Evolutionary conservation across 2,888 invertebrate species (phyloP), one percentile per base, ranked within the genome.

Genomic region (Pogonocherus hispidulus): DNA sequence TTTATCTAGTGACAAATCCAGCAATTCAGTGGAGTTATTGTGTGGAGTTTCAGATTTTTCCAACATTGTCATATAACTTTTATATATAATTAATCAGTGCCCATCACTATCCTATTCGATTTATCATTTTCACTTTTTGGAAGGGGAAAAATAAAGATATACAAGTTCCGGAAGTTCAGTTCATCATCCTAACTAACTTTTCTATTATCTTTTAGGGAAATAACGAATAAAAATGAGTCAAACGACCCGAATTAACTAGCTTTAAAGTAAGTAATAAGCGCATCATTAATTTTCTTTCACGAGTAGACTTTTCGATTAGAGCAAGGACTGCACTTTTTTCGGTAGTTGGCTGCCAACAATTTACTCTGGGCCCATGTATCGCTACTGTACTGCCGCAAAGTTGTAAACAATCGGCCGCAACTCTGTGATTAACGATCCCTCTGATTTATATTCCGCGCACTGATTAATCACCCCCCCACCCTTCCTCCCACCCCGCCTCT

Each of bases 391-490:
- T 66, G 11, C 41, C 41, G 41, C 41, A 62, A 72, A 72, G 63
- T 67, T 74, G 78, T 75, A 78, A 79, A 78, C 77, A 78, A 78
- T 79, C 71, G 74, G 62, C 37, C 49, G 22, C 49, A 49, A 62
- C 62, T 37, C 51, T 22, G 77, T 83, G 83, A 84, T 84, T 84
- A 84, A 84, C 81, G 82, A 82, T 77, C 75, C 55, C 68, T 75
- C 80, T 82, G 82, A 82, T 82, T 83, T 82, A 83, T 82, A 74
- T 73, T 70, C 69, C 67, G 62, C 71, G 66, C 70, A 65, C 67
- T 72, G 72, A 74, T 74, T 72, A 74, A 74, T 74, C 67, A 46
- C 59, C 47, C 59, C 32, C 44, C 16, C 47, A n/a, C n/a, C n/a
- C n/a, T n/a, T n/a, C n/a, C n/a, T n/a, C n/a, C n/a, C n/a, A n/a